Percentiles rank a stretch among this genome's conserved stretches.
These are phyloP conservation scores for Melanotaenia nigrans DNA, from an alignment of 2,797 vertebrate genomes.

Conservation along the genomic window DNA sequence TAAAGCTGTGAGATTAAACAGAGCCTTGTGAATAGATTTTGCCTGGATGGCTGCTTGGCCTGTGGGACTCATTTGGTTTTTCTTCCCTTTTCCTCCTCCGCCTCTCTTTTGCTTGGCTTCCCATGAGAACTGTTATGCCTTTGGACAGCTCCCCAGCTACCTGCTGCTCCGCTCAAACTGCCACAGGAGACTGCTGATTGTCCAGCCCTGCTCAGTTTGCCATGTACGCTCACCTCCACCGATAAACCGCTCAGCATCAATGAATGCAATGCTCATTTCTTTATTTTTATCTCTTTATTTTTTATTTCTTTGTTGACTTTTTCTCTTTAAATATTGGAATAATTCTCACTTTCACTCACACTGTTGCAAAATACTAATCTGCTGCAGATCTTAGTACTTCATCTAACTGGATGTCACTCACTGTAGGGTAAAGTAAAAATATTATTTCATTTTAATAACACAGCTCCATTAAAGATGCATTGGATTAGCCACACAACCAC, in stretches of 20 bases:
- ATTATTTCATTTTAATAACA: conserved; percentile 2
- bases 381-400: not conserved
- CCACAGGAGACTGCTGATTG: conserved; percentile 45
- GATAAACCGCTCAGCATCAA: conserved; percentile 29
- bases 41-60: conserved; percentile 46
- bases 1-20: conserved; percentile 47
- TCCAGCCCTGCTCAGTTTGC: conserved; percentile 32
- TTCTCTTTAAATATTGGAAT: not conserved
- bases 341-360: not conserved
- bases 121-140: conserved; percentile 69
- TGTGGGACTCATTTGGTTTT: conserved; percentile 28
- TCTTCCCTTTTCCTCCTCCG: conserved; percentile 31
- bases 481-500: conserved; percentile 1
- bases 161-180: conserved; percentile 76
- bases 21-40: conserved; percentile 52
- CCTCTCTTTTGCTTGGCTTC: conserved; percentile 76
- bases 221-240: conserved; percentile 26
- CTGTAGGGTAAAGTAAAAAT: not conserved
- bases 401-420: not conserved
- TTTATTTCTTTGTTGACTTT: not conserved
- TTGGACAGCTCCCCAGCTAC: conserved; percentile 78
- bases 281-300: not conserved
- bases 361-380: not conserved
- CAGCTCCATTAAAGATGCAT: not conserved
- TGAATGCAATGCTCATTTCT: not conserved